Base-by-base conservation (phyloP, 2,888 invertebrate species). In the Leuctra nigra region DNA sequence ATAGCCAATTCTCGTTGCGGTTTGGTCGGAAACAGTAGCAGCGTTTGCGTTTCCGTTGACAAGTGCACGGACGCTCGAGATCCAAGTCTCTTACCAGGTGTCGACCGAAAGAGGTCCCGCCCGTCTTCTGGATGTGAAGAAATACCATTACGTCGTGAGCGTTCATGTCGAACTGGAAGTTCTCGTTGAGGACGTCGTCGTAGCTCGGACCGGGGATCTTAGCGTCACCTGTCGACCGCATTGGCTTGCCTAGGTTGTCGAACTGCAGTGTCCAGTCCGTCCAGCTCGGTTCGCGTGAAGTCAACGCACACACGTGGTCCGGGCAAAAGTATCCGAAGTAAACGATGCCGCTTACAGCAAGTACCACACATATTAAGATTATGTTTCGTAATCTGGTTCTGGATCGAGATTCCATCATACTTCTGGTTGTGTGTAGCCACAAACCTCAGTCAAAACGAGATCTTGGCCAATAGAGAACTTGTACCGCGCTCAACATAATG, bases 121-220 rank as follows among this genome's bases (percentile, higher is more conserved):
- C 98, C 54, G 98, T 99, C 77, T 99, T 99, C 75, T 99, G 99
- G 72, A 99, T 97, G 73, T 99, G 98, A 64, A 99, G 77, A 81
- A 99, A 84, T 55, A 99, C 97, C 81, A 99, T 89, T 56, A 99
- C 98, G 76, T 99, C 98, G 68, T 91, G 89, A 11, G 89, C 90
- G 70, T 89, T 87, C 75, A 92, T 87, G 73, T 92, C 89, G 74
- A 92, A 92, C 67, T 87, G 82, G 72, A 90, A 90, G 74, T 87
- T 87, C 69, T 90, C 90, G 69, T 89, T 89, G 56, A 91, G 77
- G 66, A 91, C 85, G 72, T 90, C 90, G 69, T 91, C 91, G 70
- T 91, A 91, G 65, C 90, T 90, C 60, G 91, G 79, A 59, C 86
- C 82, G 46, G 66, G 75, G 52, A 63, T 55, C 11, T 66, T 65